A percentile compares a stretch with the other conserved stretches of the same genome.
Conservation (phyloP, 2,888 invertebrate genomes). For the Gymnocheta viridis region DNA sequence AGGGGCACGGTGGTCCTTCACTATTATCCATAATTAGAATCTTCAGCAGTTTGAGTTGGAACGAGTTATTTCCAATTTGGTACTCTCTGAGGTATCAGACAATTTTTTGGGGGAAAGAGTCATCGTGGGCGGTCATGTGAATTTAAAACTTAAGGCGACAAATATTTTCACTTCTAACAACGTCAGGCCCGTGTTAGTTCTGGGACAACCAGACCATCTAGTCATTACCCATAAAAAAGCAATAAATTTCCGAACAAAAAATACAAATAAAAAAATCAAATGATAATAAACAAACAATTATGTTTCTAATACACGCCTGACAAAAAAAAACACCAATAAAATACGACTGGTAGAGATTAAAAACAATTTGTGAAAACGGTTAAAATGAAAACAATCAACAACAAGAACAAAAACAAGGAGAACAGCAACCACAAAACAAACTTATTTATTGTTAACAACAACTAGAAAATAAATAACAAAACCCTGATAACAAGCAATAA, state of each 20-base stretch:
- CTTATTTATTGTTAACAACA: not conserved
- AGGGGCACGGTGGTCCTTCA: too few relatives aligned
- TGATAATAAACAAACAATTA: not conserved
- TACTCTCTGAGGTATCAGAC: too few relatives aligned
- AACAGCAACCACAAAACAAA: not conserved
- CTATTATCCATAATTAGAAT: too few relatives aligned
- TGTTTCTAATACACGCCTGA: not conserved
- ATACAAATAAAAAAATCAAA: not conserved
- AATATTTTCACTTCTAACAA: too few relatives aligned
- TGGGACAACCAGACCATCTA: too few relatives aligned
- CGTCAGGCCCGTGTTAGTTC: too few relatives aligned
- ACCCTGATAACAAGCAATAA: not conserved
- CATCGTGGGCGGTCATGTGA: too few relatives aligned
- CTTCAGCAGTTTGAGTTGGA: too few relatives aligned
- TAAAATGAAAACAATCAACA: not conserved
- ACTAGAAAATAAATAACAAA: not conserved
- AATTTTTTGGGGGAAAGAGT: too few relatives aligned
- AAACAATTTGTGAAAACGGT: not conserved
- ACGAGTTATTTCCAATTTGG: too few relatives aligned
- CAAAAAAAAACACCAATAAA: not conserved
- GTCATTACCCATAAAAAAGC: too few relatives aligned
- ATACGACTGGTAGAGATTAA: constrained; percentile 12
- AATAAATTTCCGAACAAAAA: not conserved
- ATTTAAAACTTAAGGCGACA: too few relatives aligned
- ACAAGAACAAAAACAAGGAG: not conserved